Evolutionary conservation across 2,113 vertebrate genomes (phyloP).

Genomic region (Ammospiza nelsoni): DNA sequence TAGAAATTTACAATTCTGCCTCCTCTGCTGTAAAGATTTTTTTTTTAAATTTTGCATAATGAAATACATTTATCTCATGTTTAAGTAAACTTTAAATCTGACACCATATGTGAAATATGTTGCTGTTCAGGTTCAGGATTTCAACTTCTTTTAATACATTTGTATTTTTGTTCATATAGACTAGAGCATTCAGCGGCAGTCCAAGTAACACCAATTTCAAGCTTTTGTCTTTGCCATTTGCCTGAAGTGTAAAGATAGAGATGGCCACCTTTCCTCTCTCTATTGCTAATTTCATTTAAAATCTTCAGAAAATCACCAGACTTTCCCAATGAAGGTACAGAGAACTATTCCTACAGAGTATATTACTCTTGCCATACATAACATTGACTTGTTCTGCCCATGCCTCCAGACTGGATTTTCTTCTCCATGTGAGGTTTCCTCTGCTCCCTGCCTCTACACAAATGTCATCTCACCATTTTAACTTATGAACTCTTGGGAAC

Average conservation of each 20-base stretch:
- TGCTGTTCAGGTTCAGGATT: background rate
- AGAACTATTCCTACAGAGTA: background rate
- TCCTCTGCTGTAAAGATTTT: background rate
- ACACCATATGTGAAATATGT: background rate
- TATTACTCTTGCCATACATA: accelerated
- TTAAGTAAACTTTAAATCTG: background rate
- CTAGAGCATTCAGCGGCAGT: background rate
- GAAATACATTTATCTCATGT: background rate
- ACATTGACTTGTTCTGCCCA: background rate
- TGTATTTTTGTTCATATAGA: background rate
- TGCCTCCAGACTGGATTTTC: background rate
- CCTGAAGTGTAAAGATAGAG: background rate
- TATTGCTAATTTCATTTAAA: background rate
- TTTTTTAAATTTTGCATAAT: background rate
- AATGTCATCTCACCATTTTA: background rate
- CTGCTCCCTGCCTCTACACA: background rate
- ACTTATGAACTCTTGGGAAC: background rate
- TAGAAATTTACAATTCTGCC: background rate
- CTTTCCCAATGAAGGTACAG: background rate
- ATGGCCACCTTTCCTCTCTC: background rate
- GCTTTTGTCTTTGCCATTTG: background rate
- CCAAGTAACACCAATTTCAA: background rate
- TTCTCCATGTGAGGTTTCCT: background rate
- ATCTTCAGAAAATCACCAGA: background rate
- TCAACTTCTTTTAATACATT: background rate